Percentiles rank a stretch among this genome's conserved stretches.
These are phyloP conservation scores for Prenolepis imparis DNA, from an alignment of 2,888 invertebrate species.

Conservation along the genomic window DNA sequence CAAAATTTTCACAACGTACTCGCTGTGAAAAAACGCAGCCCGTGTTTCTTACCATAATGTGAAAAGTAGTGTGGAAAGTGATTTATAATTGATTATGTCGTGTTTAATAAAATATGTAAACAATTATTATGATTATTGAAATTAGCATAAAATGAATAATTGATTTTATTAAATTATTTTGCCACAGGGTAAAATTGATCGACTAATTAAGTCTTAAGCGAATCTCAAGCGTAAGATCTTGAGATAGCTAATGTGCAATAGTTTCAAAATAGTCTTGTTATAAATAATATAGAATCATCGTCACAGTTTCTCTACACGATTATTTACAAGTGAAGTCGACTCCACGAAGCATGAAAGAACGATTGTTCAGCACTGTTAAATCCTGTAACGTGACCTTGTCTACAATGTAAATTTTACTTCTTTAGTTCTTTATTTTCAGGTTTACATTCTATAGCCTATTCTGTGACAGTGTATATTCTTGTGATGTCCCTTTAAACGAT, in stretches of 20 bases:
- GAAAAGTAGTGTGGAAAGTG: not conserved
- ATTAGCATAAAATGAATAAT: not conserved
- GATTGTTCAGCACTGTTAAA: conserved; percentile 46
- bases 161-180: not conserved
- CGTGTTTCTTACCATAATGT: not conserved
- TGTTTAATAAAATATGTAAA: not conserved
- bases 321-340: not conserved
- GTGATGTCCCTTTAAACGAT: conserved; percentile 27
- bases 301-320: conserved; percentile 59
- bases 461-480: conserved; percentile 22
- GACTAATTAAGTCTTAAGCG: not conserved
- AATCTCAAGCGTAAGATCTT: no score
- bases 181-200: not conserved
- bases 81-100: conserved; percentile 1
- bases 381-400: conserved; percentile 41
- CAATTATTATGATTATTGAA: not conserved
- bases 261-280: not conserved
- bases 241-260: not conserved
- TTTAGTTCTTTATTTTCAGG: conserved; percentile 53
- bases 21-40: conserved; percentile 3
- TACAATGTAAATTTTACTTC: conserved; percentile 43
- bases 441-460: conserved; percentile 39
- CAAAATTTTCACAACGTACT: conserved; percentile 11
- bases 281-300: not conserved
- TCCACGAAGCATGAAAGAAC: conserved; percentile 63